Evolutionary conservation across 2,113 vertebrate genomes (phyloP), one percentile per base, ranked within the genome.

Genomic region (Anoplopoma fimbria): DNA sequence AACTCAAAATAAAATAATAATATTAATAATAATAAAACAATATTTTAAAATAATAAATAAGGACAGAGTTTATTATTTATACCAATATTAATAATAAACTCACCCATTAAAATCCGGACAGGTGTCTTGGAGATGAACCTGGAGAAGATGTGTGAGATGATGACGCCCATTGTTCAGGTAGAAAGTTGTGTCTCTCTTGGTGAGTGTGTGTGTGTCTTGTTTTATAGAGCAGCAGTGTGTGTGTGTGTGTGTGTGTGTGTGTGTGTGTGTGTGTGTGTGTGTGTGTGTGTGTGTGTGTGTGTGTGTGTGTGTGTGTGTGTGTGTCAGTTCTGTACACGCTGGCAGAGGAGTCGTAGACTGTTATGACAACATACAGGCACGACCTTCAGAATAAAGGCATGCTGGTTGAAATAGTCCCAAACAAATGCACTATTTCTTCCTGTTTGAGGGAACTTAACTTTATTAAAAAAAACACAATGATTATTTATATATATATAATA

Each of bases 61-160:
- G 47, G n/a, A 9, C 36, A 38, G 36, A 38, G n/a, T n/a, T n/a
- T n/a, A 38, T 6, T 38, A 38, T 38, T 38, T 6, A 40, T 40
- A 55, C 25, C 9, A 55, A 25, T 55, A 9, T 17, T 4, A 51
- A 3, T 17, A 38, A 53, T 8, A 6, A 27, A 4, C 83, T 92
- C n/a, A 90, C 89, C 91, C 91, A 92, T 92, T 0, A 92, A 15
- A 7, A 92, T 91, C 81, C 89, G 47, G 70, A 90, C 85, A 0
- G 89, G 87, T 2, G 12, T 85, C 61, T 75, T 87, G 27, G 76
- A 60, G 76, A 10, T 55, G 86, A 91, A 13, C 0, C 82, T 74
- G 79, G 86, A 88, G 70, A 90, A 79, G 17, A 92, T 2, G 9
- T 75, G 70, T 3, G 91, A 92, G 47, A 92, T 15, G 87, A 89